Base-by-base conservation (phyloP, 2,113 vertebrate species). In the Leptodactylus fuscus region DNA sequence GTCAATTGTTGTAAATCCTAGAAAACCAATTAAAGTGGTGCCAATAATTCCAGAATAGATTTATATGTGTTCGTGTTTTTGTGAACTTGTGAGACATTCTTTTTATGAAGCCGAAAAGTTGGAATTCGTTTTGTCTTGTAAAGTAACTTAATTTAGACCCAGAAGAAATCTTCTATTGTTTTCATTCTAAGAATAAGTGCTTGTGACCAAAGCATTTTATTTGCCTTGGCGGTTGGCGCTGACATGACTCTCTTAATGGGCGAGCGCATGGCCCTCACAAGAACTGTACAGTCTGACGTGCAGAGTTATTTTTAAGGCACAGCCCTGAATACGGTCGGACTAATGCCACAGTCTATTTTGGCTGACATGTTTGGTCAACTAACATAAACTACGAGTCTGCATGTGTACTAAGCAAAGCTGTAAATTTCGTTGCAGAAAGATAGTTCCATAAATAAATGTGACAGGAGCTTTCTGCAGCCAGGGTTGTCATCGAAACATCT, bases 401-500 rank as follows among this genome's bases (percentile, higher is more conserved):
- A 8, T 58, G 69, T 83, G 81, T 58, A n/a, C 69, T 27, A 41
- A 75, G 51, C 80, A 74, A 74, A 71, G 81, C 67, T 60, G 69
- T 83, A 75, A 83, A 83, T 83, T 74, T 38, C 27, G 11, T 16
- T 51, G 69, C 36, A 20, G 67, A 41, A 55, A 55, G n/a, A 55
- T 55, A 34, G 70, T 82, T 82, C 81, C 81, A 75, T 75, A 74
- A 83, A 75, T 83, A 83, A 62, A 83, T 60, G 13, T 75, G 29
- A 29, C 4, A 22, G 49, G 24, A 73, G 51, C n/a, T 74, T 58
- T 51, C 48, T 82, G 18, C 32, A 49, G 32, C 12, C 46, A 24
- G 46, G 12, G n/a, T 29, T 27, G 29, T 32, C 34, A 10, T 27
- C 51, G 34, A 29, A 11, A 36, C 80, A 27, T 18, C 65, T 32